Evolutionary conservation across 2,113 vertebrate genomes (phyloP).

Genomic region (Xenopus borealis): DNA sequence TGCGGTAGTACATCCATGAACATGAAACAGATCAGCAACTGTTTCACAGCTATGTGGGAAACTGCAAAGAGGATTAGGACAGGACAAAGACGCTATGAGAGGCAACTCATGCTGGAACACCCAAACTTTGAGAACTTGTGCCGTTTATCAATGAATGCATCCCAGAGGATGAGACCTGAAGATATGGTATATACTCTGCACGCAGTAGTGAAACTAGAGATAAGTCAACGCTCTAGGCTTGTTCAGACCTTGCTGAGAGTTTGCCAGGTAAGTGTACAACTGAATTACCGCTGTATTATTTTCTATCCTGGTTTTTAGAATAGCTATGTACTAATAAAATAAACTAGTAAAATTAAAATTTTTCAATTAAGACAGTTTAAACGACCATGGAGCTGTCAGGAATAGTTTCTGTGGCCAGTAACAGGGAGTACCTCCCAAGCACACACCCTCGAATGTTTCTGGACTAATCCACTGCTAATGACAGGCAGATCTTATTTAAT

Average conservation of each 20-base stretch:
- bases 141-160: constrained; percentile 56
- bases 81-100: constrained; percentile 72
- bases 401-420: too few relatives aligned
- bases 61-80: constrained; percentile 65
- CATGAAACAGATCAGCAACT: constrained; percentile 56
- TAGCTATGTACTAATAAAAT: too few relatives aligned
- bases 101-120: constrained; percentile 76
- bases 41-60: constrained; percentile 69
- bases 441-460: too few relatives aligned
- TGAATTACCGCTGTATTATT: background rate
- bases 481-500: too few relatives aligned
- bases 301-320: too few relatives aligned
- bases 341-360: too few relatives aligned
- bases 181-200: constrained; percentile 71
- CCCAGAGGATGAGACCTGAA: constrained; percentile 51
- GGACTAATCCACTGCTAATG: too few relatives aligned
- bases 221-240: constrained; percentile 75
- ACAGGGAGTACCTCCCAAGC: too few relatives aligned
- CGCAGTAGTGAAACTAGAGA: constrained; percentile 69
- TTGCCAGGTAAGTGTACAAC: constrained; percentile 71
- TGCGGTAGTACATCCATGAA: constrained; percentile 47
- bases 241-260: constrained; percentile 79
- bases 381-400: too few relatives aligned
- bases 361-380: too few relatives aligned
- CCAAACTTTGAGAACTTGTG: constrained; percentile 69